phyloP scores from a whole-genome alignment of 2,888 invertebrate genomes.

The Epinotia nisella region DNA sequence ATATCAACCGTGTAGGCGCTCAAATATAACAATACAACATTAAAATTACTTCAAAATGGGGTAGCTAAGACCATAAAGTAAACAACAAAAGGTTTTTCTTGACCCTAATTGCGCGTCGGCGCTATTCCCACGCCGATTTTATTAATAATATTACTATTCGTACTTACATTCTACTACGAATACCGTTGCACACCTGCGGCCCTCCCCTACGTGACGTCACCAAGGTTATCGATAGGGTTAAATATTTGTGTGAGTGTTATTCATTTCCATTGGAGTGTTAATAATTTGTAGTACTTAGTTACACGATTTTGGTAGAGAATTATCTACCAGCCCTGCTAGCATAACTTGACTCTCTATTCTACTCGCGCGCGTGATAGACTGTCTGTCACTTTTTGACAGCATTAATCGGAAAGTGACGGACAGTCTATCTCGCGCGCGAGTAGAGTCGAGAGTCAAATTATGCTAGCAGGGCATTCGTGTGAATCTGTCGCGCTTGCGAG shows the following conservation, averaged over 20 bases:
- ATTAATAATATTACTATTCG: background rate
- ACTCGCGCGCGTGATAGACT: too few species aligned
- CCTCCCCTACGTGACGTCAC: conserved; percentile 37
- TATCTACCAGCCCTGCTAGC: too few species aligned
- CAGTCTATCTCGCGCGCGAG: too few species aligned
- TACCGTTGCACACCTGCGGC: conserved; percentile 42
- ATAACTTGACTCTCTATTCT: too few species aligned
- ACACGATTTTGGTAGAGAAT: too few species aligned
- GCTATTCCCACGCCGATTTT: background rate
- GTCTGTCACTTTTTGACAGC: too few species aligned
- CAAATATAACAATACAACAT: background rate
- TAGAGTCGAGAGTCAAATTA: too few species aligned
- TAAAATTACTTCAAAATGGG: background rate
- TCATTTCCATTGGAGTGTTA: background rate
- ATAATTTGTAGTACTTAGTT: too few species aligned
- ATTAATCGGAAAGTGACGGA: too few species aligned
- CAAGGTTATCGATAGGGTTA: conserved; percentile 30
- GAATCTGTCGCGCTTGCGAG: too few species aligned
- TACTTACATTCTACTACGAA: conserved; percentile 27
- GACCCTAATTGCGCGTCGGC: background rate
- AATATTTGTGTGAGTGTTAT: background rate
- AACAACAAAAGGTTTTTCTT: background rate
- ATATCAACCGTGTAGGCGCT: too few species aligned
- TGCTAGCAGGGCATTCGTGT: too few species aligned
- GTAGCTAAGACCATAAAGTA: background rate